Conservation (phyloP, 2,888 invertebrate species). For the Tanytarsus gracilentus region DNA sequence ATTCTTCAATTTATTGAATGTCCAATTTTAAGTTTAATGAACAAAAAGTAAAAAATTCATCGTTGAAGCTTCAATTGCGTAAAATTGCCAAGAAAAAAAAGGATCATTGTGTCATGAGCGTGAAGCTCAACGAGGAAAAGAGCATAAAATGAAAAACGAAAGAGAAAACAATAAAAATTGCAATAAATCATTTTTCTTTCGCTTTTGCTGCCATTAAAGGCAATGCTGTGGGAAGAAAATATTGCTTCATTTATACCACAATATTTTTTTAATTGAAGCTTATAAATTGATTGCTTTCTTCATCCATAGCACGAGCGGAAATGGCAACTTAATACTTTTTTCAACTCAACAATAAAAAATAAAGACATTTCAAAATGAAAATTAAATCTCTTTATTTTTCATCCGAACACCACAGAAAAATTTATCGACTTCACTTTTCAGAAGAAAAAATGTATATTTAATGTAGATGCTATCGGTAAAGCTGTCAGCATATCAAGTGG, state of each 20-base stretch:
- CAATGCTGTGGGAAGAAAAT: neutral
- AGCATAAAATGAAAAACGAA: neutral
- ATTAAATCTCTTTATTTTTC: neutral
- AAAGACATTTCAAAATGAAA: neutral
- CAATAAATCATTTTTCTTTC: constrained; percentile 13
- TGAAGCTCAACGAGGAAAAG: no score
- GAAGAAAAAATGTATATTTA: no score
- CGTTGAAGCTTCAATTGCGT: neutral
- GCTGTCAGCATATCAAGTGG: no score
- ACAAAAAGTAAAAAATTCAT: no score
- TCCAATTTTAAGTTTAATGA: constrained; percentile 89
- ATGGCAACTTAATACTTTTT: neutral
- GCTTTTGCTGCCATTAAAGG: constrained; percentile 5
- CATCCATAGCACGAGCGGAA: neutral
- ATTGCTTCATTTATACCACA: neutral
- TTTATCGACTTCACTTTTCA: no score
- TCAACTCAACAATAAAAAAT: neutral
- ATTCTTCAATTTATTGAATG: no score
- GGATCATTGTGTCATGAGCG: neutral
- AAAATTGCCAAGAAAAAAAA: constrained; percentile 4
- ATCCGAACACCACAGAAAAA: neutral
- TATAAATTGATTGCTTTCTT: constrained; percentile 13
- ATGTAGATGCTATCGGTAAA: neutral
- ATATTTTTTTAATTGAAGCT: neutral
- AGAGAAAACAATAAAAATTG: constrained; percentile 4